Base-by-base conservation (phyloP, 2,113 vertebrate species). In the Oncorhynchus nerka region DNA sequence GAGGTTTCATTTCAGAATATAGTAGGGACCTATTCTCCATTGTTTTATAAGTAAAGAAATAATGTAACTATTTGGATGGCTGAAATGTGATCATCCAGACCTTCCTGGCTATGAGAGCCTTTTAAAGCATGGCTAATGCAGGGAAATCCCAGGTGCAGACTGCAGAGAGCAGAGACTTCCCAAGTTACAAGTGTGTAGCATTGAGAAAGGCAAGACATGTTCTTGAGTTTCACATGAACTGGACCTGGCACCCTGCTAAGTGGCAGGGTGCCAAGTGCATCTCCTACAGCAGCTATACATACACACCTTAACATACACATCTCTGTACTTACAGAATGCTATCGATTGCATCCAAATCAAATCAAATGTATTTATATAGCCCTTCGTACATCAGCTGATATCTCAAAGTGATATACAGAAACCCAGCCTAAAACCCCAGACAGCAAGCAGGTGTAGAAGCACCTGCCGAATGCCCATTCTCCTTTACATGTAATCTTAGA, bases 401-500 rank as follows among this genome's bases (percentile, higher is more conserved):
- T 28, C 28, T 28, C 28, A 28, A 28, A 28, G 28, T 28, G 28
- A 28, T 28, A 3, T 28, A 28, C 28, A 28, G 28, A 28, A 28
- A 28, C 28, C 28, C 28, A 28, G 28, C 28, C 28, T 28, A 28
- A 28, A 28, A 28, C 28, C 28, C 28, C 28, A 28, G 4, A 28
- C 28, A 28, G 28, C 28, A 28, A 28, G 28, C 28, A 28, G 28
- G 28, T 28, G 28, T 28, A 28, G 3, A 28, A 28, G 28, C 28
- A 69, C 61, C 68, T 64, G 51, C 51, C 1, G 3, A 13, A 13
- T 4, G 51, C 1, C 59, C 59, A 5, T 51, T 57, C 30, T 70
- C 79, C 24, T 74, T 67, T 22, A 24, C 69, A 39, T 79, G 83
- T 83, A 87, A 83, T 49, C 22, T 68, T 73, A 83, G 70, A 78